Evolutionary conservation across 2,888 invertebrate genomes (phyloP), one percentile per base, ranked within the genome.

Genomic region (Oligia strigilis): DNA sequence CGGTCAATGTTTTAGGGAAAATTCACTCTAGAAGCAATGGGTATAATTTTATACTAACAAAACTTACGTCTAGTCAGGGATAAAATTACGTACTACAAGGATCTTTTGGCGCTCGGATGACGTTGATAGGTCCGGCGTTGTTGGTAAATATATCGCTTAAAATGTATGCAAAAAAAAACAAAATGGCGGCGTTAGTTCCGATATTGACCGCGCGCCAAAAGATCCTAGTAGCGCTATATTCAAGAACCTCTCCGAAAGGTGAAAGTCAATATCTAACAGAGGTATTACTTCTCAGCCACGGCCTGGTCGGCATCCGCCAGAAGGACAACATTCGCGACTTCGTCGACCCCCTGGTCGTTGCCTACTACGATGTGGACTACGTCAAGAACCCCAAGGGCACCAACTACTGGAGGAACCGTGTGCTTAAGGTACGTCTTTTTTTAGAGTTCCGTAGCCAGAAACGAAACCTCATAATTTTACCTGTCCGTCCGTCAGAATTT

Each of bases 391-490:
- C 98, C 46, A 99, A 99, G 96, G 99, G 99, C 72, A 99, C 99
- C 75, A 99, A 99, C 97, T 99, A 99, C 97, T 99, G 99, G 99
- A 98, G 99, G 92, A 99, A 99, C 97, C 98, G 99, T 88, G 98
- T 99, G 74, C 97, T 99, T 91, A 99, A 99, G 97, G 98, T 98
- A 75, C 6, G 62, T 75, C 9, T 19, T 14, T 19, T 72, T n/a
- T 55, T n/a, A 70, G 2, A 36, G 52, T 23, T 71, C 70, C 14
- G 1, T 14, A 8, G 19, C 6, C 23, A 70, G 52, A 70, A 29
- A 46, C 29, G 2, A 29, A 52, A 8, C 19, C 8, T 52, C 9
- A 36, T 52, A 70, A 0, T 52, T 70, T 70, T 29, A 43, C 17
- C 19, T 65, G 36, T 36, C 9, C 9, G 19, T 40, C 40, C 4